Evolutionary conservation across 2,888 invertebrate genomes (phyloP).

Genomic region (Leptopilina myrica): DNA sequence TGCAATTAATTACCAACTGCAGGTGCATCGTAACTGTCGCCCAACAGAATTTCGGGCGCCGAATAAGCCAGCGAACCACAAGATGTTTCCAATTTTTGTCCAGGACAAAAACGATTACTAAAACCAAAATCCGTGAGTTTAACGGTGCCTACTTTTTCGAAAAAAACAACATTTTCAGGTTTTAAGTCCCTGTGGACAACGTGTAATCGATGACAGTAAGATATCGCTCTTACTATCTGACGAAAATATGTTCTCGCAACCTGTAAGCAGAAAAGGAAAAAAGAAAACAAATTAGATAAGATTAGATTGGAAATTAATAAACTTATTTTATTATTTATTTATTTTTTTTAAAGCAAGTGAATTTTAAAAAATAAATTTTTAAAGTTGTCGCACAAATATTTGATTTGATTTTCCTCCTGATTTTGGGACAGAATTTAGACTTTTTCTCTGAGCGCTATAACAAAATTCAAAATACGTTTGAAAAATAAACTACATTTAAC

Average conservation of each 20-base stretch:
- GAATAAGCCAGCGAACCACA: slow-evolving; percentile 99
- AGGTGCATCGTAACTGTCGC: slow-evolving; percentile 99
- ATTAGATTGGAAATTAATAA: no score
- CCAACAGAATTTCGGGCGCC: slow-evolving; percentile 98
- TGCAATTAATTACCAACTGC: slow-evolving; percentile 83
- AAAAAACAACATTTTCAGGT: slow-evolving; percentile 99
- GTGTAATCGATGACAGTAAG: slow-evolving; percentile 96
- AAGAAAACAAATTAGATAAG: background rate
- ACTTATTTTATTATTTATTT: no score
- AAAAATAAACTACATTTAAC: no score
- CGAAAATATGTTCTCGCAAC: slow-evolving; percentile 95
- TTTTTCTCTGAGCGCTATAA: no score
- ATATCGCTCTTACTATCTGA: slow-evolving; percentile 98
- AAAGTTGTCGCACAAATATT: no score
- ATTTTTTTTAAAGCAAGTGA: no score
- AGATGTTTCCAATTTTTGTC: slow-evolving; percentile 97
- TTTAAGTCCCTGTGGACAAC: slow-evolving; percentile 95
- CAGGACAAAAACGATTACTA: slow-evolving; percentile 97
- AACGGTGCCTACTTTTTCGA: slow-evolving; percentile 96
- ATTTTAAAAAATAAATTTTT: no score
- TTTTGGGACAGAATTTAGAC: no score
- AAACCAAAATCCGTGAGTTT: slow-evolving; percentile 99
- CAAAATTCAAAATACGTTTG: no score
- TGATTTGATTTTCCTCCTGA: no score
- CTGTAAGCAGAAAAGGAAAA: slow-evolving; percentile 75